phyloP scores from a whole-genome alignment of 2,888 invertebrate species.

The Lepetodrilus schrolli region DNA sequence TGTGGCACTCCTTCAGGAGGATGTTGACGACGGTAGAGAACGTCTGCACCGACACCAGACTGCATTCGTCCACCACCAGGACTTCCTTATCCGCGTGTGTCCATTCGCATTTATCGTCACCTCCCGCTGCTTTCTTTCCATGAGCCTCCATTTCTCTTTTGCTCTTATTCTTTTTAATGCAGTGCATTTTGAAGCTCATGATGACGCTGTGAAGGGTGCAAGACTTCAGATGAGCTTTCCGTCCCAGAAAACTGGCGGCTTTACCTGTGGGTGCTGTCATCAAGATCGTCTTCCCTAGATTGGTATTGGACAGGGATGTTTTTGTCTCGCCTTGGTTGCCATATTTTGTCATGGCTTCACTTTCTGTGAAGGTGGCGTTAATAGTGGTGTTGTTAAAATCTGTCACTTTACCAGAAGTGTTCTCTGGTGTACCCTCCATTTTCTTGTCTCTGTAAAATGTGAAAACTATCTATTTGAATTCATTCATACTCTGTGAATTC shows the following conservation, averaged over 20 bases:
- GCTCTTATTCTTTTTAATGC: background rate
- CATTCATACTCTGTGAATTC: no score
- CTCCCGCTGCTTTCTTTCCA: conserved; percentile 29
- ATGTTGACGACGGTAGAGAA: conserved; percentile 60
- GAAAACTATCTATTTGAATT: no score
- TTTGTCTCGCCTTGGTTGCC: conserved; percentile 19
- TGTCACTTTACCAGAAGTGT: no score
- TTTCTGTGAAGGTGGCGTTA: background rate
- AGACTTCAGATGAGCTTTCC: conserved; percentile 54
- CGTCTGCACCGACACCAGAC: conserved; percentile 64
- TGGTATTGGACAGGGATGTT: conserved; percentile 30
- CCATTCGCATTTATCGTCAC: conserved; percentile 26
- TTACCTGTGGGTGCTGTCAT: conserved; percentile 69
- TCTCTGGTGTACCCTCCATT: no score
- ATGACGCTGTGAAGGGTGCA: conserved; percentile 67
- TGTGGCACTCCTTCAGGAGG: conserved; percentile 51
- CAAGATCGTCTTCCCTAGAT: conserved; percentile 45
- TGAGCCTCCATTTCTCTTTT: conserved; percentile 30
- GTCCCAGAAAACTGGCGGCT: conserved; percentile 68
- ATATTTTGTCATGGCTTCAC: conserved; percentile 8
- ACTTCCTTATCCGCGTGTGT: conserved; percentile 36
- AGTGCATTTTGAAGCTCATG: conserved; percentile 28
- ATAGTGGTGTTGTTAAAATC: no score
- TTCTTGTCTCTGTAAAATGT: no score
- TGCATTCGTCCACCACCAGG: conserved; percentile 70